Percentiles rank a stretch among this genome's conserved stretches.
Evolutionary conservation across 2,797 vertebrate genomes (phyloP).

Genomic region (Lindbergichthys nudifrons): DNA sequence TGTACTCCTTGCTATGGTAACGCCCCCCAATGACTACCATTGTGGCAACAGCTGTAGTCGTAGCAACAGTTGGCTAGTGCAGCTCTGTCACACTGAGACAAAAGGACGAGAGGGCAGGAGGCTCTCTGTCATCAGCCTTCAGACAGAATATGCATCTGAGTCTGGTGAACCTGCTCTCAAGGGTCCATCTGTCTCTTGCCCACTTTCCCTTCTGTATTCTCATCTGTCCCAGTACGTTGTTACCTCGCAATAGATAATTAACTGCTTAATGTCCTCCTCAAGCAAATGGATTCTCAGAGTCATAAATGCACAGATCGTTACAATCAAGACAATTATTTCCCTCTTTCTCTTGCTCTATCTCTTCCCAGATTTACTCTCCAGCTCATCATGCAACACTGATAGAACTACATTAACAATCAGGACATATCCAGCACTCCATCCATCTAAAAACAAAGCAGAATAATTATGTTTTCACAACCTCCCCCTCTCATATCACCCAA

Average conservation of each 20-base stretch:
- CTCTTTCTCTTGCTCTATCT: slow-evolving; percentile 10
- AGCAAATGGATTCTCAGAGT: slow-evolving; percentile 48
- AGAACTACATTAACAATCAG: slow-evolving; percentile 11
- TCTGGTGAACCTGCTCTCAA: slow-evolving; percentile 37
- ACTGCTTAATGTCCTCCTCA: slow-evolving; percentile 52
- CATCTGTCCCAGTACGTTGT: slow-evolving; percentile 26
- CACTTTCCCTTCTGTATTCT: slow-evolving; percentile 20
- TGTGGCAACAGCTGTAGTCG: slow-evolving; percentile 70
- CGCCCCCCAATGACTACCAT: slow-evolving; percentile 64
- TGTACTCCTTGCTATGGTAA: slow-evolving; percentile 59
- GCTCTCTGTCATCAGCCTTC: slow-evolving; percentile 52
- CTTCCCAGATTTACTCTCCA: slow-evolving; percentile 21
- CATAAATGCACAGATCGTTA: slow-evolving; percentile 53
- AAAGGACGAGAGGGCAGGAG: slow-evolving; percentile 47
- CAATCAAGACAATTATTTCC: slow-evolving; percentile 39
- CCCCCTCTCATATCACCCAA: background rate
- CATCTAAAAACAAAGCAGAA: slow-evolving; percentile 25
- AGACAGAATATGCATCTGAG: slow-evolving; percentile 36
- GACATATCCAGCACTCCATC: slow-evolving; percentile 22
- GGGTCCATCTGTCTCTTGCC: slow-evolving; percentile 26
- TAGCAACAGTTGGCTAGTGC: slow-evolving; percentile 67
- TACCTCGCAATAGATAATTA: slow-evolving; percentile 56
- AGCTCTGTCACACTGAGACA: slow-evolving; percentile 57
- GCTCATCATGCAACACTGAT: slow-evolving; percentile 35
- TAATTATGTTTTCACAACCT: slow-evolving; percentile 10